Percentiles rank a stretch among this genome's conserved stretches.
Evolutionary conservation across 1,140 invertebrate genomes (phyloP).

Genomic region (Rhopalosiphum padi): DNA sequence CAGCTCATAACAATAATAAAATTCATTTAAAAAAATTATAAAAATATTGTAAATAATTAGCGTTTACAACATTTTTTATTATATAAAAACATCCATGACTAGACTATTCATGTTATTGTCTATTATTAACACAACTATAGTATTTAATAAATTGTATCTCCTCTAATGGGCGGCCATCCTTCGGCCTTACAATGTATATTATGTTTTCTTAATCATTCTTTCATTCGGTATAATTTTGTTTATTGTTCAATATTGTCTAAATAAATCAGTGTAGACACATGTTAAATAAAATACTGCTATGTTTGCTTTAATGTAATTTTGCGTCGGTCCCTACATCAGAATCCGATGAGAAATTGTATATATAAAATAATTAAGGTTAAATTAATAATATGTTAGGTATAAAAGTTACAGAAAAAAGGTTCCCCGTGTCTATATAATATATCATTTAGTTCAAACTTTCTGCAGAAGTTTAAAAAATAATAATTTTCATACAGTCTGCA

Average conservation of each 20-base stretch:
- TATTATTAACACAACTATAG: background rate
- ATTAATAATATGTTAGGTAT: background rate
- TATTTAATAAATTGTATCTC: background rate
- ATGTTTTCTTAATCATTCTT: background rate
- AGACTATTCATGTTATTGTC: background rate
- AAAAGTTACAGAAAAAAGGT: background rate
- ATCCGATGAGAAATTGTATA: background rate
- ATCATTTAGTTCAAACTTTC: background rate
- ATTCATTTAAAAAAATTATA: background rate
- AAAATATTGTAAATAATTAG: background rate
- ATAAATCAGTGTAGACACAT: background rate
- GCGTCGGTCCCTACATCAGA: background rate
- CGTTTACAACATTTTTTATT: background rate
- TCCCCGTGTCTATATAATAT: background rate
- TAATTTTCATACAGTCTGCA: background rate
- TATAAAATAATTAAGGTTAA: background rate
- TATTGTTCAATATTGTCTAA: background rate
- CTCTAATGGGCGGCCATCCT: background rate
- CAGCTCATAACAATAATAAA: background rate
- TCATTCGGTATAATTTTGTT: background rate
- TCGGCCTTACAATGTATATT: background rate
- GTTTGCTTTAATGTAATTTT: background rate
- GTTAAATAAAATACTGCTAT: background rate
- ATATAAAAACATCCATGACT: background rate
- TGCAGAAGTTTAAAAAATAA: background rate